These are phyloP conservation scores for Cerastoderma edule DNA, from an alignment of 2,888 invertebrate species.

Conservation along the genomic window DNA sequence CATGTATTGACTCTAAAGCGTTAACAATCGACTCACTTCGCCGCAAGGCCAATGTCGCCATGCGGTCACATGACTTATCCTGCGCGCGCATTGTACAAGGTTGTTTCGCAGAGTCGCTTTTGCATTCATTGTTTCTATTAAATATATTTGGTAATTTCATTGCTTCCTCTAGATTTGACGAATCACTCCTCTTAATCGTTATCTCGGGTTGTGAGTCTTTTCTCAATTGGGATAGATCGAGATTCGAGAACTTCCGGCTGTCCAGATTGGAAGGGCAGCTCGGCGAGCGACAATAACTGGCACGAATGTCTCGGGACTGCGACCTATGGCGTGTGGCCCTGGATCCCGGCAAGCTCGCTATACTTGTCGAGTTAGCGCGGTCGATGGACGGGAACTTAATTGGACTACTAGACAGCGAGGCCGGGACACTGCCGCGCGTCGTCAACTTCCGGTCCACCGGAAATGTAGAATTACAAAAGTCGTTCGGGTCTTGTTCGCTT, in stretches of 20 bases:
- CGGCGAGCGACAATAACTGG: conserved; percentile 60
- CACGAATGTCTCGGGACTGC: conserved; percentile 40
- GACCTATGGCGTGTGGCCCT: conserved; percentile 42
- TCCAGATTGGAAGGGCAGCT: conserved; percentile 64
- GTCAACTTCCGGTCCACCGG: conserved; percentile 29
- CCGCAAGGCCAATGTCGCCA: conserved; percentile 37
- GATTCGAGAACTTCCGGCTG: conserved; percentile 39
- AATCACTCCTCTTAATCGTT: conserved; percentile 2
- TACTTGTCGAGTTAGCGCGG: conserved; percentile 55
- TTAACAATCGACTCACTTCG: conserved; percentile 53
- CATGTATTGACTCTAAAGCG: conserved; percentile 15
- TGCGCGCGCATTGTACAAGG: conserved; percentile 11
- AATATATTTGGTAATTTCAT: conserved; percentile 51
- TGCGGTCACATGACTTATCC: conserved; percentile 29
- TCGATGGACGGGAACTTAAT: conserved; percentile 60
- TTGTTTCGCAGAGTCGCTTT: conserved; percentile 35
- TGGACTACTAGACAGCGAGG: conserved; percentile 47
- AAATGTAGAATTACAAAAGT: conserved; percentile 30
- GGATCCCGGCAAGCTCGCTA: conserved; percentile 54
- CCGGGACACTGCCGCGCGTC: conserved; percentile 53
- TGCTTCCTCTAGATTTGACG: conserved; percentile 26
- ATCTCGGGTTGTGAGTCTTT: conserved; percentile 8
- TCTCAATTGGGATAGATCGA: conserved; percentile 34
- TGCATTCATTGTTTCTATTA: conserved; percentile 35
- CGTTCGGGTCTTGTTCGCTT: conserved; percentile 47